These are phyloP conservation scores for Bombus sibiricus DNA, from an alignment of 1,140 invertebrate genomes.

Conservation along the genomic window DNA sequence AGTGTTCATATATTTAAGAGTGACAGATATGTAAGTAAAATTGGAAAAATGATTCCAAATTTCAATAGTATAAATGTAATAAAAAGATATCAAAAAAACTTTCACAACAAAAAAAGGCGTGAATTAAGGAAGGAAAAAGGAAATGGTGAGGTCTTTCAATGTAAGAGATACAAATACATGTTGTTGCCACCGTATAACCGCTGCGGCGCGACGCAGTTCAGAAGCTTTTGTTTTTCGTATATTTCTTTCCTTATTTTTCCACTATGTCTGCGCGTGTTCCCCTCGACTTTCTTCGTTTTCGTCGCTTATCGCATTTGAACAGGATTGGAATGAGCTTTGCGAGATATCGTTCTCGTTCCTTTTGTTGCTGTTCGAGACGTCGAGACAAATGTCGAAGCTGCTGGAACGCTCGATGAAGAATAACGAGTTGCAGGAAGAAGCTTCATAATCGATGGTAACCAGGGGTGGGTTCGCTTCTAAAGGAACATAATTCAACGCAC, in stretches of 20 bases:
- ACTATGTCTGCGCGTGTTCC: too few relatives aligned
- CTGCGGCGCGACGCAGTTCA: background rate
- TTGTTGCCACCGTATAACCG: too few relatives aligned
- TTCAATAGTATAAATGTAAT: too few relatives aligned
- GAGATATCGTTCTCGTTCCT: background rate
- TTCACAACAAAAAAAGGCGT: background rate
- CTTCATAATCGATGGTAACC: background rate
- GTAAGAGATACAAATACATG: background rate
- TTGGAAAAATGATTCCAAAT: too few relatives aligned
- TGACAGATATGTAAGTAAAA: too few relatives aligned
- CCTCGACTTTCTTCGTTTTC: background rate
- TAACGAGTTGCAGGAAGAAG: constrained; percentile 3
- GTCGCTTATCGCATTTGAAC: background rate
- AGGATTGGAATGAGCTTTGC: background rate
- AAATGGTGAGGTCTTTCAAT: background rate
- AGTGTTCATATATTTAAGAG: background rate
- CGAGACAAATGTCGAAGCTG: background rate
- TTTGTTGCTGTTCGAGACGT: background rate
- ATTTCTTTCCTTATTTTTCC: background rate
- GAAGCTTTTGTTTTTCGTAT: background rate
- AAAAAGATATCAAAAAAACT: background rate
- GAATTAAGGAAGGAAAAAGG: too few relatives aligned
- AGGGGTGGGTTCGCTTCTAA: background rate
- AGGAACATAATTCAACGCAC: background rate
- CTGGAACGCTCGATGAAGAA: background rate